Percentiles rank a stretch among this genome's conserved stretches.
Evolutionary conservation across 2,797 vertebrate genomes (phyloP).

Genomic region (Gymnoscopelus microlampas): DNA sequence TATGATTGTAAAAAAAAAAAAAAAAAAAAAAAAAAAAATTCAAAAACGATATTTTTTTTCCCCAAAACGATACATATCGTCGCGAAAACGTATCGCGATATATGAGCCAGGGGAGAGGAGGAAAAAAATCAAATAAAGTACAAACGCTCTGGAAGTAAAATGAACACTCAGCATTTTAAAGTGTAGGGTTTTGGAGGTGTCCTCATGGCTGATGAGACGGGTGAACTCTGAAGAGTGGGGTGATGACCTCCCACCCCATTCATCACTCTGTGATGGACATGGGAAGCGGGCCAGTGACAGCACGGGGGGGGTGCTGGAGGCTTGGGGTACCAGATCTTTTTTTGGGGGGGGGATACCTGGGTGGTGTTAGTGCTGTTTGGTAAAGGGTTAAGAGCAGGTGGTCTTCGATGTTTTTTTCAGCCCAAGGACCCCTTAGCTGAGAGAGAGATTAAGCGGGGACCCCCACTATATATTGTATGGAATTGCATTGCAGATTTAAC

Average conservation of each 20-base stretch:
- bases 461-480: too few species aligned
- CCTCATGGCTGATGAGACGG: slow-evolving; percentile 78
- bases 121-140: too few species aligned
- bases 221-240: slow-evolving; percentile 81
- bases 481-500: too few species aligned
- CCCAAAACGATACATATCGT: too few species aligned
- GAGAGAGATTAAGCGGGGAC: too few species aligned
- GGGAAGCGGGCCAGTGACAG: slow-evolving; percentile 83
- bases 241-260: slow-evolving; percentile 85
- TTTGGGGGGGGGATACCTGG: slow-evolving; percentile 60
- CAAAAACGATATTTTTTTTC: too few species aligned
- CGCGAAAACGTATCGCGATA: too few species aligned
- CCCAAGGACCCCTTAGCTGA: too few species aligned
- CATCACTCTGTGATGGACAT: slow-evolving; percentile 86
- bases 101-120: too few species aligned
- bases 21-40: too few species aligned
- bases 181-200: slow-evolving; percentile 56
- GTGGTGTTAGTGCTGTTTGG: slow-evolving; percentile 38
- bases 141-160: too few species aligned
- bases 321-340: slow-evolving; percentile 17
- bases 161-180: background rate
- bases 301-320: slow-evolving; percentile 41
- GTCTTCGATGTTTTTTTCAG: background rate
- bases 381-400: slow-evolving; percentile 33
- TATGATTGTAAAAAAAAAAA: too few species aligned